Percentiles rank a stretch among this genome's conserved stretches.
Conservation (phyloP, 2,888 invertebrate species). For the Seira musarum region DNA sequence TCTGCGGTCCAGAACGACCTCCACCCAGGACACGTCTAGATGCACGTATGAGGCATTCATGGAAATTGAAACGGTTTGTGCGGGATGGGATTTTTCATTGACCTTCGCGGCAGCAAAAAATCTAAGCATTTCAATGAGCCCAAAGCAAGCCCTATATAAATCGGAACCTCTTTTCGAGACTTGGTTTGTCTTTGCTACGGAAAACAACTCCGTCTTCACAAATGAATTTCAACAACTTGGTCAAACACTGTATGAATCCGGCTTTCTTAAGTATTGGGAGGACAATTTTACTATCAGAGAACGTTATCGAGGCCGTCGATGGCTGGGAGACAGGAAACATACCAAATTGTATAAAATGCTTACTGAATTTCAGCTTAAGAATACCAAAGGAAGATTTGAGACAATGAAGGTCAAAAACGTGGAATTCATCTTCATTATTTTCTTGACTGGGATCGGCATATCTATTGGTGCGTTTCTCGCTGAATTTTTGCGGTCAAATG, state of each 20-base stretch:
- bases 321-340: slow-evolving; percentile 8
- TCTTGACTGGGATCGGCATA: slow-evolving; percentile 13
- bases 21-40: slow-evolving; percentile 29
- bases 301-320: slow-evolving; percentile 18
- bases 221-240: slow-evolving; percentile 37
- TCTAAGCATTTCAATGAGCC: slow-evolving; percentile 33
- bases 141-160: slow-evolving; percentile 19
- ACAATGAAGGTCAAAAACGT: slow-evolving; percentile 24
- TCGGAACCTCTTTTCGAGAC: slow-evolving; percentile 40
- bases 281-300: not conserved
- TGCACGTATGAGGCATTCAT: slow-evolving; percentile 32
- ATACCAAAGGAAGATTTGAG: not conserved
- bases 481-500: not conserved
- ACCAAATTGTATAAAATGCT: slow-evolving; percentile 19
- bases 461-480: not conserved
- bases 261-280: slow-evolving; percentile 27
- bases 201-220: slow-evolving; percentile 40
- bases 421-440: slow-evolving; percentile 35
- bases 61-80: slow-evolving; percentile 46
- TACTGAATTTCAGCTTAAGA: slow-evolving; percentile 4
- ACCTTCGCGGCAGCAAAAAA: slow-evolving; percentile 43
- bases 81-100: slow-evolving; percentile 48
- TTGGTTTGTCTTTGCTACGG: slow-evolving; percentile 43
- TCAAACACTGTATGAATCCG: slow-evolving; percentile 12
- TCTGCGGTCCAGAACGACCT: not conserved